A percentile compares a stretch with the other conserved stretches of the same genome.
phyloP scores from a whole-genome alignment of 2,888 invertebrate species.

The Nomada fabriciana region DNA sequence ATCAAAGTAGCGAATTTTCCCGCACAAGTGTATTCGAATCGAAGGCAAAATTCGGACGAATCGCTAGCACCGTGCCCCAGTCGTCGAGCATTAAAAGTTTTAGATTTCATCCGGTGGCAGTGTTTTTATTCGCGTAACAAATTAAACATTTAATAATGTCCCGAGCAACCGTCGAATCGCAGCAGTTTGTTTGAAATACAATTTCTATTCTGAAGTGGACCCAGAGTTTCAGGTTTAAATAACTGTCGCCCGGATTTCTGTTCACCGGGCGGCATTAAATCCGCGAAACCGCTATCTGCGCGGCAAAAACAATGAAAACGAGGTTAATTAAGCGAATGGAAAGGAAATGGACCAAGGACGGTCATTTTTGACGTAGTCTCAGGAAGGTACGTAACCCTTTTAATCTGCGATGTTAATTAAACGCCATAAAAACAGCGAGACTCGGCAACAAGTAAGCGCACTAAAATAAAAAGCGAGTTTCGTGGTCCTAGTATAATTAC shows the following conservation, averaged over 20 bases:
- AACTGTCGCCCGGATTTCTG: constrained; percentile 15
- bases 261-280: constrained; percentile 1
- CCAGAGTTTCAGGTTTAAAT: constrained; percentile 24
- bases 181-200: constrained; percentile 13
- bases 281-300: neutral
- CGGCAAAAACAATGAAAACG: constrained; percentile 35
- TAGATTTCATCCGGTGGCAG: neutral
- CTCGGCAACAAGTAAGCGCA: constrained; percentile 15
- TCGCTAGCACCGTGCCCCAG: neutral
- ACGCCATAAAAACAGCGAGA: constrained; percentile 10
- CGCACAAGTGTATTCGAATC: too few relatives aligned
- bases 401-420: constrained; percentile 39
- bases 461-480: constrained; percentile 13
- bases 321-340: constrained; percentile 38
- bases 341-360: constrained; percentile 3
- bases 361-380: constrained; percentile 37
- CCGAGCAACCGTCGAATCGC: neutral
- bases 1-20: neutral
- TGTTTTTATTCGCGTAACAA: constrained; percentile 19
- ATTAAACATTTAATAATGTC: constrained; percentile 33
- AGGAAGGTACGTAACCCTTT: constrained; percentile 25
- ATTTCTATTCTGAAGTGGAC: constrained; percentile 8
- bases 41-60: neutral
- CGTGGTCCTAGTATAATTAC: constrained; percentile 25
- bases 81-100: constrained; percentile 11